Base-by-base conservation (phyloP, 2,888 invertebrate species). In the Mythimna vitellina region DNA sequence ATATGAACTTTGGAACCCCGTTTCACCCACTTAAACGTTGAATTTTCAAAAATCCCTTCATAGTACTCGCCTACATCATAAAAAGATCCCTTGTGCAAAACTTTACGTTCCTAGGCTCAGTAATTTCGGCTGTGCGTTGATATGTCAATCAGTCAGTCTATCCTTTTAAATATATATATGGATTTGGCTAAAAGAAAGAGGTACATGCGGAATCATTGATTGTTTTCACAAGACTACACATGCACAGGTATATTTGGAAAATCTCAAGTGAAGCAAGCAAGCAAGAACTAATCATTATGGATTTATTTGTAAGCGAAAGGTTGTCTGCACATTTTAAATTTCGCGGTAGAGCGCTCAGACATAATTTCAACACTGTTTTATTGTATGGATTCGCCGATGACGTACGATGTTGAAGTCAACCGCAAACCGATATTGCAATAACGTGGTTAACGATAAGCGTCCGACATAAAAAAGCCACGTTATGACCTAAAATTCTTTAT, bases 401-500 rank as follows among this genome's bases (percentile, higher is more conserved):
- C 78, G 65, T 76, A 82, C 68, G 74, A 76, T 51, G 54, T 73
- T 70, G 58, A 74, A 83, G 78, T 65, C 70, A 77, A 88, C 90
- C 91, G 85, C 90, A 89, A 84, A 83, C 79, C 85, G 79, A 87
- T 88, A 88, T 89, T 85, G 89, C 90, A 91, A 90, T 90, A 88
- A 90, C 86, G 85, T 89, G 92, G 89, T 86, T 81, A 88, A 82
- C 73, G 68, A 85, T 86, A 86, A 85, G 81, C 79, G 68, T 80
- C 78, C 64, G 76, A 83, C 89, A 88, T 90, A 91, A 92, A 93
- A 91, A 89, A 73, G 85, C 75, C 83, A 90, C 81, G 88, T 93
- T 93, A 94, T 91, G 92, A 92, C 92, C 91, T 90, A 90, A 92
- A 91, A 91, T 92, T 29, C 29, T 29, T 29, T 29, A 29, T 29